Base-by-base conservation (phyloP, 2,888 invertebrate species). In the Harmothoe impar region DNA sequence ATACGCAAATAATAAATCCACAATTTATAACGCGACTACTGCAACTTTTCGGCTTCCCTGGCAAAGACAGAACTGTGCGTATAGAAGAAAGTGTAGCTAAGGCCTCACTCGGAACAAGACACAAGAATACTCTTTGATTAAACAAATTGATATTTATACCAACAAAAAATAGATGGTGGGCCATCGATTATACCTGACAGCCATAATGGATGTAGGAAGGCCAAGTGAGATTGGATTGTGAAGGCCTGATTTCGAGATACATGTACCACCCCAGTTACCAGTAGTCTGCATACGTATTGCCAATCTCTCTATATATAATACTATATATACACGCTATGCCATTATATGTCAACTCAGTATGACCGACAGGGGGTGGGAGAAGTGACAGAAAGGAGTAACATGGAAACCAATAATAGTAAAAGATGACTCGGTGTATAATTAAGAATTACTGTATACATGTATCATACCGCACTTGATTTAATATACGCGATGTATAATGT, bases 71-170 rank as follows among this genome's bases (percentile, higher is more conserved):
- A 62, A 62, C 23, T 62, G 62, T 62, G 62, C 62, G 62, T 62
- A 62, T 62, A 62, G 62, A 62, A 62, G 62, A n/a, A 62, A 62
- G 1, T 12, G n/a, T n/a, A n/a, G n/a, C 62, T 62, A 62, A 62
- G 62, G 62, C 62, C 62, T 62, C 62, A 62, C 20, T 62, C n/a
- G 62, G 62, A 62, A 62, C 62, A 62, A 62, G 62, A 62, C 62
- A 62, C 62, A 62, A 43, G 62, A 62, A 62, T 62, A 62, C 62
- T 7, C 62, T 62, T 62, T 62, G 62, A n/a, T 62, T n/a, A n/a
- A 43, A 43, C 43, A 43, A 43, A 43, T 43, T 43, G 43, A 43
- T 43, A 43, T 43, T 43, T 43, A 3, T 43, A 62, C 62, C 62
- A 62, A 62, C 3, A n/a, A 62, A 62, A 43, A 3, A 43, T 43